phyloP scores from a whole-genome alignment of 2,113 vertebrate species.

The Micromys minutus region DNA sequence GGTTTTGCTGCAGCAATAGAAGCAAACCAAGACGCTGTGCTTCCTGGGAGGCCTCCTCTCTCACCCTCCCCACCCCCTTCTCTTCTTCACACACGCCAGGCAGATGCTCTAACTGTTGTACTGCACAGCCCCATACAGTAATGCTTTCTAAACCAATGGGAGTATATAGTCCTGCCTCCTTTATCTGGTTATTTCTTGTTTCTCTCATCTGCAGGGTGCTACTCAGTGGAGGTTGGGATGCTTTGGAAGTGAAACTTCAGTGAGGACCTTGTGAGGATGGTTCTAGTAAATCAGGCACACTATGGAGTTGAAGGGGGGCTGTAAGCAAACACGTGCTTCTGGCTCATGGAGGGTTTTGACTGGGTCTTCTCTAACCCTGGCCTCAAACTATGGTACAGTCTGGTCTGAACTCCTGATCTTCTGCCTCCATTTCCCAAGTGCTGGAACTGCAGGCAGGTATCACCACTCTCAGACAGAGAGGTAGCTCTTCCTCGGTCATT shows the following conservation, averaged over 20 bases:
- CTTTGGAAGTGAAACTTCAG: background rate
- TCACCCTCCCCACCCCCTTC: no score
- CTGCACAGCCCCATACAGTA: background rate
- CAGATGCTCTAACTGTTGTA: background rate
- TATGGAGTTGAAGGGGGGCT: background rate
- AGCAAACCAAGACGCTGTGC: background rate
- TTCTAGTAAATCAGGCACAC: background rate
- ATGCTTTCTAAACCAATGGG: constrained; percentile 8
- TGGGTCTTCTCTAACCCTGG: background rate
- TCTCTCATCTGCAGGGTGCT: background rate
- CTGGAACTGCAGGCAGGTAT: background rate
- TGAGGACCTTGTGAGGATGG: background rate
- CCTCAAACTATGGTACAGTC: background rate
- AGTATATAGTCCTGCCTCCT: background rate
- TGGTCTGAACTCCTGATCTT: background rate
- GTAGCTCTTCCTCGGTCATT: constrained; percentile 1
- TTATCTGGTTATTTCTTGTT: background rate
- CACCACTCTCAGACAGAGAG: background rate
- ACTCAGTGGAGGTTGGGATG: background rate
- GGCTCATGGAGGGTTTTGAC: background rate
- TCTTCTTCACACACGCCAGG: background rate
- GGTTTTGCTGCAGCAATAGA: background rate
- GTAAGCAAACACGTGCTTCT: background rate
- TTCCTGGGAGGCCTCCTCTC: background rate
- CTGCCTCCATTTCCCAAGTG: background rate